phyloP scores from a whole-genome alignment of 2,888 invertebrate species.

The Zaprionus bogoriensis region DNA sequence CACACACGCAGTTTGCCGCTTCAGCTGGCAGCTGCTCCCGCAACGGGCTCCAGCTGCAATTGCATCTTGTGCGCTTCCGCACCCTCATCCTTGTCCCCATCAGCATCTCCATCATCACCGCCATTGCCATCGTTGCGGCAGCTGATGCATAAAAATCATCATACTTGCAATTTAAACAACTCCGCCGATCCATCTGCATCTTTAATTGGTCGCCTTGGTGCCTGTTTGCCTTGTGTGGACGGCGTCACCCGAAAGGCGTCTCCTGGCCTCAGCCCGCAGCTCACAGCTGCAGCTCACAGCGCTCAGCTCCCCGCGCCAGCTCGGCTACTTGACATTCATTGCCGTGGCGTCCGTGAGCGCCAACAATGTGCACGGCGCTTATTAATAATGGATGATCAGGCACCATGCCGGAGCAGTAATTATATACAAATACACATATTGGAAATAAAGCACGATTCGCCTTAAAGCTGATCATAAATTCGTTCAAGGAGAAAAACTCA shows the following conservation, averaged over 20 bases:
- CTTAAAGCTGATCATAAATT: not conserved
- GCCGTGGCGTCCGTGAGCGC: not conserved
- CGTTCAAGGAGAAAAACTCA: not conserved
- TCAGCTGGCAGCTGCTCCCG: constrained; percentile 28
- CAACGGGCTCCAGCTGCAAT: not conserved
- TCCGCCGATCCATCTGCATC: constrained; percentile 75
- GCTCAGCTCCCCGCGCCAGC: not conserved
- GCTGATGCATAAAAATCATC: constrained; percentile 77
- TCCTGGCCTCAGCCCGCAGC: not conserved
- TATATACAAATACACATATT: constrained; percentile 42
- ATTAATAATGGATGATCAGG: constrained; percentile 58
- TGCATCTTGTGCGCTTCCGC: not conserved
- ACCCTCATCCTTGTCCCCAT: not conserved
- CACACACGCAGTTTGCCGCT: constrained; percentile 27
- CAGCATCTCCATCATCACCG: not conserved
- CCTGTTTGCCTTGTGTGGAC: constrained; percentile 51
- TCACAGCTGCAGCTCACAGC: not conserved
- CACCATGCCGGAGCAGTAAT: constrained; percentile 41
- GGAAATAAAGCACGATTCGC: not conserved
- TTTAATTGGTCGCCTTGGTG: constrained; percentile 66
- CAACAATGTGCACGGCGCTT: constrained; percentile 36
- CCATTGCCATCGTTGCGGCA: constrained; percentile 27
- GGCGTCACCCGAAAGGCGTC: not conserved
- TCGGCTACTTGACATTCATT: constrained; percentile 13
- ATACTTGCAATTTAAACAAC: constrained; percentile 76